These are phyloP conservation scores for Seira sanloemensis DNA, from an alignment of 2,888 invertebrate genomes.

Conservation along the genomic window DNA sequence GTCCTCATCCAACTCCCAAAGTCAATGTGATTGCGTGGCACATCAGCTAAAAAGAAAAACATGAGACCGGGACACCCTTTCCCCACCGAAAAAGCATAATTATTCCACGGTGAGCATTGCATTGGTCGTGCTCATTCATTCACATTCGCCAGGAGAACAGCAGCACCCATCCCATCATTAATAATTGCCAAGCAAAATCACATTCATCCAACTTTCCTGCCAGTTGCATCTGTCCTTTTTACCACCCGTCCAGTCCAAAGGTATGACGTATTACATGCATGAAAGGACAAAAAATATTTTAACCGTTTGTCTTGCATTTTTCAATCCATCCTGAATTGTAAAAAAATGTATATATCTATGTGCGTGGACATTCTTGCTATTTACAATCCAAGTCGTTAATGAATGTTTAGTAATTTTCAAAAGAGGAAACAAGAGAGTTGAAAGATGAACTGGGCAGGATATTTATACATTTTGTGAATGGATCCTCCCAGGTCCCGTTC, in stretches of 20 bases:
- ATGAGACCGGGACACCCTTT: slow-evolving; percentile 18
- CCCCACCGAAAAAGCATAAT: slow-evolving; percentile 35
- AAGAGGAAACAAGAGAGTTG: slow-evolving; percentile 55
- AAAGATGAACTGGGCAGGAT: slow-evolving; percentile 49
- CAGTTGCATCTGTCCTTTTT: slow-evolving; percentile 39
- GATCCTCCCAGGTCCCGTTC: not conserved
- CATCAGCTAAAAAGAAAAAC: no score
- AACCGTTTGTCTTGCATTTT: no score
- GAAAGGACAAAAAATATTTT: not conserved
- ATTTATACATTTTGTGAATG: not conserved
- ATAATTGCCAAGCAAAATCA: no score
- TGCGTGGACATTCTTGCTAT: not conserved
- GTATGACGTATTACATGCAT: slow-evolving; percentile 15
- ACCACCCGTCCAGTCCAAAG: no score
- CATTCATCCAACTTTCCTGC: slow-evolving; percentile 17
- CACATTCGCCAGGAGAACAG: no score
- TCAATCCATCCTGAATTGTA: slow-evolving; percentile 33
- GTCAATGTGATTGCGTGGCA: no score
- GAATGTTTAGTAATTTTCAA: slow-evolving; percentile 48
- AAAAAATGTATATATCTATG: slow-evolving; percentile 32
- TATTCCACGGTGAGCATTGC: slow-evolving; percentile 11
- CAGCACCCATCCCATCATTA: slow-evolving; percentile 27
- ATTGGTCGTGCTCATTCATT: not conserved
- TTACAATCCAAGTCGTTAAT: slow-evolving; percentile 33
- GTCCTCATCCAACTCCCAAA: not conserved